Base-by-base conservation (phyloP, 2,797 vertebrate genomes). In the Eremophila alpestris region DNA sequence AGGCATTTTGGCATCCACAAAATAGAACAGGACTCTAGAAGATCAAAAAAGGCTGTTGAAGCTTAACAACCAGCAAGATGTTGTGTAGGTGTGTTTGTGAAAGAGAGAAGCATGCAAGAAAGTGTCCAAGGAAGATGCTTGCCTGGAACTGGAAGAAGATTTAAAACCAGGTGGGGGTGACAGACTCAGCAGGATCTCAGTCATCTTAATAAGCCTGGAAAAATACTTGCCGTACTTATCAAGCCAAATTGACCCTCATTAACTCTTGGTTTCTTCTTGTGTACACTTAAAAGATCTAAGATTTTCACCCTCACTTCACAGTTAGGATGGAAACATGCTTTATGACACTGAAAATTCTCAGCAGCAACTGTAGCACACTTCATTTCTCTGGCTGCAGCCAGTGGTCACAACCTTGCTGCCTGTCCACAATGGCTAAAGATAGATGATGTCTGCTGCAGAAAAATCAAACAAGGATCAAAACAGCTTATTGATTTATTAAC, bases 21-120 rank as follows among this genome's bases (percentile, higher is more conserved):
- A 95, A 69, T 41, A 81, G 69, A 91, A 56, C 93, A 93, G 69
- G 38, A 74, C 40, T 83, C 79, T 32, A 49, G 88, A 88, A 78
- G 59, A 76, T 93, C 69, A 75, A 30, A 94, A 94, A 94, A 95
- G 81, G 75, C 60, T 49, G 75, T 34, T 87, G 77, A 90, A 85
- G 29, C 46, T 83, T 95, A 73, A 84, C 89, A 89, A 82, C 51
- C 43, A 89, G 54, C 85, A 94, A 96, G 95, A 92, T 95, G 89
- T 83, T 92, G 90, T 80, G 95, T 95, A 92, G 95, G 92, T 93
- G 94, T 94, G 62, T 90, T 92, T 87, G 84, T 70, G 96, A 92
- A 92, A 90, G 81, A 78, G 67, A 58, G 49, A 90, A 83, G 43
- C 65, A 75, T 19, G 54, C 73, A 80, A 87, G 54, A 87, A 91